Evolutionary conservation across 2,113 vertebrate genomes (phyloP).

Genomic region (Bothrops jararaca): DNA sequence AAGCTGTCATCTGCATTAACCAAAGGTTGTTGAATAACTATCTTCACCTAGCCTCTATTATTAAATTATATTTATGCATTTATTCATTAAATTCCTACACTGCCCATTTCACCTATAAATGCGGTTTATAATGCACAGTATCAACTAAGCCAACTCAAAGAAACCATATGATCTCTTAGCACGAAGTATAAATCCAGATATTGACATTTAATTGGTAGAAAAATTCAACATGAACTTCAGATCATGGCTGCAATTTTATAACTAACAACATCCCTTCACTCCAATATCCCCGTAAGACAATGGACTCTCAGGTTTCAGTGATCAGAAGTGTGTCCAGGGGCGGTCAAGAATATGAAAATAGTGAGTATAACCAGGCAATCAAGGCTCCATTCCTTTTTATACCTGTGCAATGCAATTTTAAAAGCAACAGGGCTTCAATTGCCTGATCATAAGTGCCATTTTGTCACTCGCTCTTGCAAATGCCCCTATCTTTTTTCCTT

Average conservation of each 20-base stretch:
- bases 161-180: neutral
- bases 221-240: neutral
- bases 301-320: neutral
- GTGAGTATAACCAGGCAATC: neutral
- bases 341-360: neutral
- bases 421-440: neutral
- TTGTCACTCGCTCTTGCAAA: neutral
- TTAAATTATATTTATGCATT: neutral
- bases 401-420: neutral
- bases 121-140: neutral
- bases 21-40: neutral
- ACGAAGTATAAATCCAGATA: neutral
- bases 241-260: neutral
- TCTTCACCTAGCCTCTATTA: neutral
- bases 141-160: neutral
- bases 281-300: accelerated
- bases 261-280: neutral
- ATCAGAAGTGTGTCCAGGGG: neutral
- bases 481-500: neutral
- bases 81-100: neutral
- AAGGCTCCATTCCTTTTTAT: neutral
- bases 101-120: neutral
- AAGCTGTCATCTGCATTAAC: neutral
- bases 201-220: neutral
- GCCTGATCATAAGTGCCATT: neutral